Evolutionary conservation across 2,888 invertebrate genomes (phyloP).

Genomic region (Thyatira batis): DNA sequence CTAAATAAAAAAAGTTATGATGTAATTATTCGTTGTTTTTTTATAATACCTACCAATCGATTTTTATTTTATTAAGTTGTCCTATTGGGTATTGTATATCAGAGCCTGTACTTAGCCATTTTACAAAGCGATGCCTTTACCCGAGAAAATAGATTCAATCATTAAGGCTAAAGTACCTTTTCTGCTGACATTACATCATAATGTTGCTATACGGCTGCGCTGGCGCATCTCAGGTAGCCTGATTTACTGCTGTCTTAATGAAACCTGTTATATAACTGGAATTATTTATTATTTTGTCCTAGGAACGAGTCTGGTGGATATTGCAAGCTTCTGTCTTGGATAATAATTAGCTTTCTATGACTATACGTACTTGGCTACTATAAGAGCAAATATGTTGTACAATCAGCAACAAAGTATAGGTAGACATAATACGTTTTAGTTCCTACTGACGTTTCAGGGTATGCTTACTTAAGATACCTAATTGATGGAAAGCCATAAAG

Average conservation of each 20-base stretch:
- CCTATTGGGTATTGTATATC: too few species aligned
- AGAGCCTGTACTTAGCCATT: too few species aligned
- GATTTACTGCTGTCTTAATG: slow-evolving; percentile 79
- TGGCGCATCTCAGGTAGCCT: slow-evolving; percentile 72
- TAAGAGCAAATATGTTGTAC: slow-evolving; percentile 5
- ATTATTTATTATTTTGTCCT: slow-evolving; percentile 79
- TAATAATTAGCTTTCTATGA: slow-evolving; percentile 69
- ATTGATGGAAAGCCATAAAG: not conserved
- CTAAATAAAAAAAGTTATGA: too few species aligned
- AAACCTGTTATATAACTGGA: slow-evolving; percentile 80
- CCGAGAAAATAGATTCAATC: not conserved
- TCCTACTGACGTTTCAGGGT: not conserved
- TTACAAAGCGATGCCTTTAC: not conserved
- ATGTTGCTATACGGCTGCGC: slow-evolving; percentile 51
- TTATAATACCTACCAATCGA: too few species aligned
- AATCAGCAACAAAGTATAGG: slow-evolving; percentile 4
- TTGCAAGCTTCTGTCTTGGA: slow-evolving; percentile 71
- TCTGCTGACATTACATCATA: slow-evolving; percentile 55
- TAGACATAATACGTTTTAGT: not conserved
- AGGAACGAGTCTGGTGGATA: slow-evolving; percentile 58
- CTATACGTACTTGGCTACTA: slow-evolving; percentile 25
- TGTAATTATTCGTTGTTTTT: too few species aligned
- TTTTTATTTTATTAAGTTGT: too few species aligned
- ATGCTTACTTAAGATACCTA: not conserved
- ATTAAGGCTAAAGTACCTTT: slow-evolving; percentile 18